Conservation (phyloP, 2,113 vertebrate genomes). For the Calcarius ornatus region DNA sequence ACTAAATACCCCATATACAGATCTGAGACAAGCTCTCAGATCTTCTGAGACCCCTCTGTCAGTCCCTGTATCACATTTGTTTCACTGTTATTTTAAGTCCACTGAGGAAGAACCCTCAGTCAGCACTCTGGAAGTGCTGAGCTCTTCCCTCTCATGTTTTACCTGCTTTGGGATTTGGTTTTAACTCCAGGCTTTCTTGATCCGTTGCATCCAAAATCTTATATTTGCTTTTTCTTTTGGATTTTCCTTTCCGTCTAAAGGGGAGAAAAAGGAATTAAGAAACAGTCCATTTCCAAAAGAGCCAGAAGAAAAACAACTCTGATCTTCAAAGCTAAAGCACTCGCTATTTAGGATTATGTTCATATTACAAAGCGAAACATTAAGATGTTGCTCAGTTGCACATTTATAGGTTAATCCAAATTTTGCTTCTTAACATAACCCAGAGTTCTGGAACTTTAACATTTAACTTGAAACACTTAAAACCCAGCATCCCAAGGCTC, state of each 20-base stretch:
- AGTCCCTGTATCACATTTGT: background rate
- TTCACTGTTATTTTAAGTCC: background rate
- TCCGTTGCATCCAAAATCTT: constrained; percentile 92
- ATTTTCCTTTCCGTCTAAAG: constrained; percentile 87
- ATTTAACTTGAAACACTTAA: background rate
- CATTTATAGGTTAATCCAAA: background rate
- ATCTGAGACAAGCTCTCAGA: background rate
- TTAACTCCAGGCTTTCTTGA: constrained; percentile 89
- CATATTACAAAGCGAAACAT: background rate
- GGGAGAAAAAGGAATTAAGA: background rate
- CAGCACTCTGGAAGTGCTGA: background rate
- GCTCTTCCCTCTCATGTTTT: constrained; percentile 22
- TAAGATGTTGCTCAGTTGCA: background rate
- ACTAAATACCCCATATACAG: background rate
- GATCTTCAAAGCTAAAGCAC: background rate
- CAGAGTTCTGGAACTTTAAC: background rate
- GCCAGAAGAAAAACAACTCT: background rate
- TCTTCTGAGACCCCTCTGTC: background rate
- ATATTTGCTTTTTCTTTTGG: constrained; percentile 92
- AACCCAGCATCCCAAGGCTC: background rate
- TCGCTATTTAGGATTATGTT: background rate
- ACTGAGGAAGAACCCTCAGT: background rate
- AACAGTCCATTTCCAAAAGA: background rate
- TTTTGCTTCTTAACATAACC: background rate
- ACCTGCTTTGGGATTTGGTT: constrained; percentile 85